Evolutionary conservation across 2,113 vertebrate genomes (phyloP).

Genomic region (Syngnathus typhle): DNA sequence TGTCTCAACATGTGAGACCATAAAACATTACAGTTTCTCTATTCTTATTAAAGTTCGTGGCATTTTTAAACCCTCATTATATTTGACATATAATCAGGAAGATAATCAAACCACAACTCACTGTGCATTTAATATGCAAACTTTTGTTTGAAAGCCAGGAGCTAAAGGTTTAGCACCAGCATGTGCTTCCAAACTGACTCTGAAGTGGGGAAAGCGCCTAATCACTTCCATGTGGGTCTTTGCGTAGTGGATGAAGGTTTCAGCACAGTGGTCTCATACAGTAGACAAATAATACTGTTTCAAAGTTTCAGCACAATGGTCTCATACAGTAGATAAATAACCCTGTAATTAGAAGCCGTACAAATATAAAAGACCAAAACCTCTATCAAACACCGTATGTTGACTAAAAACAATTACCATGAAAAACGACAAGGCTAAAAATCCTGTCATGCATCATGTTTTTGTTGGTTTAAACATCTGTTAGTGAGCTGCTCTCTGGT

Average conservation of each 20-base stretch:
- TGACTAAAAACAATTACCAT: too few relatives aligned
- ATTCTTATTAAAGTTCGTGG: not conserved
- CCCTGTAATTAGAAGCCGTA: too few relatives aligned
- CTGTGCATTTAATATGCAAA: constrained; percentile 9
- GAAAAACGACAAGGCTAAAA: too few relatives aligned
- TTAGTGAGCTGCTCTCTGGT: not conserved
- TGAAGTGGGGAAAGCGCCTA: constrained; percentile 12
- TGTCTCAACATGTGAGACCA: constrained; percentile 1
- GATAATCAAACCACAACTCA: not conserved
- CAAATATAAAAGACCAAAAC: too few relatives aligned
- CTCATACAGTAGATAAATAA: not conserved
- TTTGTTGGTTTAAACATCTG: not conserved
- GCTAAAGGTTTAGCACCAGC: constrained; percentile 24
- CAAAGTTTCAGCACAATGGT: constrained; percentile 12
- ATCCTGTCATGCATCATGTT: not conserved
- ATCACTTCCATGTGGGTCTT: constrained; percentile 47
- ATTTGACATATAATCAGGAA: not conserved
- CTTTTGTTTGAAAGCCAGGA: constrained; percentile 21
- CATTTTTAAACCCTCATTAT: too few relatives aligned
- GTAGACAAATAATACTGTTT: constrained; percentile 14
- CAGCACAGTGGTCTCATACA: constrained; percentile 8
- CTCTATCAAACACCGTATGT: too few relatives aligned
- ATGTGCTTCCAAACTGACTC: constrained; percentile 20
- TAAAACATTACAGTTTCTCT: constrained; percentile 7
- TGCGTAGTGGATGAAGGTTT: constrained; percentile 13